Base-by-base conservation (phyloP, 2,113 vertebrate species). In the Urocynchramus pylzowi region DNA sequence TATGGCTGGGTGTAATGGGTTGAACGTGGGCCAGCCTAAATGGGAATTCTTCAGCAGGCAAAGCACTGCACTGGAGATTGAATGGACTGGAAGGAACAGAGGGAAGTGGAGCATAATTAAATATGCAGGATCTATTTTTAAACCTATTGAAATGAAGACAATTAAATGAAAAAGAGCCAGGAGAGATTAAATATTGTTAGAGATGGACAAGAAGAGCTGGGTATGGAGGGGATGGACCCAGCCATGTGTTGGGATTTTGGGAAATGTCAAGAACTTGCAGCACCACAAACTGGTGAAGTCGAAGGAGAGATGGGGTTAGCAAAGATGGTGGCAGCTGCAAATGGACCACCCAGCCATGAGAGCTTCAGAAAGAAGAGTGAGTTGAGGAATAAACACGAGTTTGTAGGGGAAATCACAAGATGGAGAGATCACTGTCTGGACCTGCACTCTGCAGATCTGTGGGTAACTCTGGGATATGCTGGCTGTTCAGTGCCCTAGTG, bases 21-120 rank as follows among this genome's bases (percentile, higher is more conserved):
- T 91, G 77, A 52, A 78, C 68, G 33, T 61, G 78, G 82, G 57
- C 35, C 53, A 84, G 41, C 60, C 82, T 90, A 23, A 92, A 53
- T 10, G n/a, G 56, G 63, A 68, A 74, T 59, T 49, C 47, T 94
- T 39, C 80, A 70, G 82, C 90, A 89, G 70, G 84, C 73, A 80
- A 74, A 93, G 78, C 2, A 0, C 33, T 49, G 41, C n/a, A 16
- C 74, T 69, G 68, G 53, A 85, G 60, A 20, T 42, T 73, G 80
- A 30, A 52, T 17, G 60, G 69, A 5, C 53, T 11, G 69, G 47
- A 69, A 87, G 56, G 60, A 87, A 11, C n/a, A 59, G 64, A 76
- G 81, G 31, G 57, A 69, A 80, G 52, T 17, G 67, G 37, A 75
- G 54, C 20, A 0, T 30, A 92, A 87, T 95, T 93, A 86, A 95